Percentiles rank a stretch among this genome's conserved stretches.
Evolutionary conservation across 2,888 invertebrate genomes (phyloP).

Genomic region (Kryphioiulus occultus): DNA sequence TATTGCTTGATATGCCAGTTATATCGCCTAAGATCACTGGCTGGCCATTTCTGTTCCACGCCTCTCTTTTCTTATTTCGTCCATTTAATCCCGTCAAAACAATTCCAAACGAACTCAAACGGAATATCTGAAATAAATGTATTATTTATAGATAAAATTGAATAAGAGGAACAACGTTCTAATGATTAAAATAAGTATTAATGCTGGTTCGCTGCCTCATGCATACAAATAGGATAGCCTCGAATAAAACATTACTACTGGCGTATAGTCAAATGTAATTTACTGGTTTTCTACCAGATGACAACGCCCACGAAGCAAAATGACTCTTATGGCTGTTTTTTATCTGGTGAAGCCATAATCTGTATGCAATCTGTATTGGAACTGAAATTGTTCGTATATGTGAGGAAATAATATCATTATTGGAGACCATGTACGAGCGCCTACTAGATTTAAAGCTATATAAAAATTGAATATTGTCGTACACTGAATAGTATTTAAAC

Average conservation of each 20-base stretch:
- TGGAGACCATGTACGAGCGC: no score
- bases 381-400: no score
- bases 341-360: no score
- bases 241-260: neutral
- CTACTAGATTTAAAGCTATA: no score
- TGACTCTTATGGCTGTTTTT: no score
- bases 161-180: neutral
- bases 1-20: neutral
- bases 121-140: neutral
- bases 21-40: neutral
- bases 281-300: no score
- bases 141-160: constrained; percentile 16
- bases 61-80: neutral
- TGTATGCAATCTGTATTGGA: no score
- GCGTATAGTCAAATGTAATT: no score
- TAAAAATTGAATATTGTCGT: no score
- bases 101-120: neutral
- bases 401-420: no score
- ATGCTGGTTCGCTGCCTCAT: neutral
- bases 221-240: neutral
- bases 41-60: neutral
- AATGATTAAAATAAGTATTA: neutral
- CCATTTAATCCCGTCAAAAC: neutral
- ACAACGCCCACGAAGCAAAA: no score
- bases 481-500: no score